These are phyloP conservation scores for Acanthisitta chloris DNA, from an alignment of 2,113 vertebrate species.

Conservation along the genomic window DNA sequence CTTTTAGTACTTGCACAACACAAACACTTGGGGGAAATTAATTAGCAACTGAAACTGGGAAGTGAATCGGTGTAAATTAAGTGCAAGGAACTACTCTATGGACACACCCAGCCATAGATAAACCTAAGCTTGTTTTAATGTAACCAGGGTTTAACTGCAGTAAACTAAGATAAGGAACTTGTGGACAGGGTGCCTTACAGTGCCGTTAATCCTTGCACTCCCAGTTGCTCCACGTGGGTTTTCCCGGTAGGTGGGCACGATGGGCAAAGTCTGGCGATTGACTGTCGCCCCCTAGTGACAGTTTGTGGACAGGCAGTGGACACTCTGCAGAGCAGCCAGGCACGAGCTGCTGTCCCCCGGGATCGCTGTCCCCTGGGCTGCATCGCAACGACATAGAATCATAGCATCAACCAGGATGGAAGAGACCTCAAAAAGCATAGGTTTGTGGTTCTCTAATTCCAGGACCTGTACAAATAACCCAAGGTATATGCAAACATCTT, in stretches of 20 bases:
- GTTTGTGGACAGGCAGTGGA: too few relatives aligned
- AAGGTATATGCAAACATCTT: fast-evolving
- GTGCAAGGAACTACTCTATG: background rate
- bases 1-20: background rate
- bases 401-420: too few relatives aligned
- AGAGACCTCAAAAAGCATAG: too few relatives aligned
- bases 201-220: background rate
- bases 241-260: background rate
- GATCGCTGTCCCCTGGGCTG: too few relatives aligned
- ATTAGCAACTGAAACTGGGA: background rate
- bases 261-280: background rate
- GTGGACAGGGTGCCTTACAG: background rate
- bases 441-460: too few relatives aligned
- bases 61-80: background rate
- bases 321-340: too few relatives aligned
- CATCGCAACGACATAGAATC: too few relatives aligned
- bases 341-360: too few relatives aligned
- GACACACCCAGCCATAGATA: background rate
- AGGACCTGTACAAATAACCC: background rate
- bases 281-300: background rate
- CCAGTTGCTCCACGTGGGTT: background rate
- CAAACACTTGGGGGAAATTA: background rate
- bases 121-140: background rate
- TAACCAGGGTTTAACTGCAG: background rate
- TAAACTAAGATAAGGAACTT: background rate